These are phyloP conservation scores for Heterodera filipjevi DNA, from an alignment of 2,888 invertebrate genomes.

Conservation along the genomic window DNA sequence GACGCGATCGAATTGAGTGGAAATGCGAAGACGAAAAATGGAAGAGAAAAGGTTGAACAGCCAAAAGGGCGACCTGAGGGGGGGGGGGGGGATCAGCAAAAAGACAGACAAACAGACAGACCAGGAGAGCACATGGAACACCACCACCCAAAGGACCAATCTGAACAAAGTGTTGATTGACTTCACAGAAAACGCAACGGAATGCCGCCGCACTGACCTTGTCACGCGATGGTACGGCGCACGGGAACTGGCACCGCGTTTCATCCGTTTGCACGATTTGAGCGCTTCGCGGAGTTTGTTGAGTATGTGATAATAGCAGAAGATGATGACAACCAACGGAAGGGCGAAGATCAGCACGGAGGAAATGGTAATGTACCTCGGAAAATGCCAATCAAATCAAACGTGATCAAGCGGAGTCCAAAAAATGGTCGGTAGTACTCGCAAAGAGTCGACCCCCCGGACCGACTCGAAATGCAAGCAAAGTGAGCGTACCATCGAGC, in stretches of 20 bases:
- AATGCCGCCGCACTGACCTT: conserved; percentile 10
- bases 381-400: too few relatives aligned
- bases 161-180: background rate
- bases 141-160: conserved; percentile 63
- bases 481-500: conserved; percentile 51
- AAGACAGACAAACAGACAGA: conserved; percentile 31
- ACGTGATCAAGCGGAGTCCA: too few relatives aligned
- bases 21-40: conserved; percentile 55
- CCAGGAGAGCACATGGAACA: conserved; percentile 64
- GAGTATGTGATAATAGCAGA: conserved; percentile 63
- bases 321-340: conserved; percentile 58
- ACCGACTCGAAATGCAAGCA: background rate
- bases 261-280: conserved; percentile 51
- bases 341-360: conserved; percentile 62
- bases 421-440: background rate
- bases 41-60: conserved; percentile 63
- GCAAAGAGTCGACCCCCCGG: background rate
- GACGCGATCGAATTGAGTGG: conserved; percentile 58
- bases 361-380: conserved; percentile 61
- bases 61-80: conserved; percentile 61
- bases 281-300: conserved; percentile 61
- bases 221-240: conserved; percentile 64
- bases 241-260: conserved; percentile 49
- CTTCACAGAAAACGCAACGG: background rate
- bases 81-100: background rate